Percentiles rank a stretch among this genome's conserved stretches.
Conservation (phyloP, 2,113 vertebrate species). For the Ciconia boyciana region DNA sequence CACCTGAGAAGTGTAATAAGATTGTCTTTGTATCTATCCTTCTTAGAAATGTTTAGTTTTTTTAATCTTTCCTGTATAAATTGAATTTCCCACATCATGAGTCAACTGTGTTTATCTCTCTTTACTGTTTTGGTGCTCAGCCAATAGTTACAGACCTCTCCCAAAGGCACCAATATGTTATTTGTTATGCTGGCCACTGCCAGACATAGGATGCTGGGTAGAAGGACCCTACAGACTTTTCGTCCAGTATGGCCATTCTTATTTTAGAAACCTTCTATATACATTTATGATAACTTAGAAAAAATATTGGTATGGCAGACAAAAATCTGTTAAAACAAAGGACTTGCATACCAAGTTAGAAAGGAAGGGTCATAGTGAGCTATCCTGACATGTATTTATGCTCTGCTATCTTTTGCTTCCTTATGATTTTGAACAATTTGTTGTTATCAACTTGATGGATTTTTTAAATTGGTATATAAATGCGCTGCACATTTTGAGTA, state of each 20-base stretch:
- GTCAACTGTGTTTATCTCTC: neutral
- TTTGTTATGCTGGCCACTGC: neutral
- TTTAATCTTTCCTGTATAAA: neutral
- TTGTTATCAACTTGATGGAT: neutral
- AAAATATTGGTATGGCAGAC: neutral
- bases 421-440: neutral
- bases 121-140: neutral
- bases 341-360: neutral
- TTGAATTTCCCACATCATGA: neutral
- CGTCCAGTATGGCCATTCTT: neutral
- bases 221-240: neutral
- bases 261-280: neutral
- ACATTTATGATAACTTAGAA: neutral
- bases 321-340: neutral
- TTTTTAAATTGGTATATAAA: neutral
- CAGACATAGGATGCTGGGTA: neutral
- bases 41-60: neutral
- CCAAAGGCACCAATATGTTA: neutral
- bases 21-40: neutral
- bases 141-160: neutral
- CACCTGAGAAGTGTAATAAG: neutral
- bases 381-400: neutral
- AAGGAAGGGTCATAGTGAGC: neutral
- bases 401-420: neutral
- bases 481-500: neutral